Evolutionary conservation across 2,113 vertebrate species (phyloP).

Genomic region (Cisticola juncidis): DNA sequence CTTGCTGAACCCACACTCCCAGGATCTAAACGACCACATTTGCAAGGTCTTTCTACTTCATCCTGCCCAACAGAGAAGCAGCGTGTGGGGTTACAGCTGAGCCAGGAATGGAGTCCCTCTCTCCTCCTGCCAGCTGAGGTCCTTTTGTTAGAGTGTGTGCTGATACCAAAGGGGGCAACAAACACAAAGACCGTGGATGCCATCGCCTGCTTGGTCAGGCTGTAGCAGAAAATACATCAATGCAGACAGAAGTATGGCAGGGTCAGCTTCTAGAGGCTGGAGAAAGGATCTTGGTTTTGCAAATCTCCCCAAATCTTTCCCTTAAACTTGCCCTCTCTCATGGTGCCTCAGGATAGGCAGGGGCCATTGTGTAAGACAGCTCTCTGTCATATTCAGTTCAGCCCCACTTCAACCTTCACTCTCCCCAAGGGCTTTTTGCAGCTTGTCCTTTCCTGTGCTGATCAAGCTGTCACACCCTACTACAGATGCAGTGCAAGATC

Average conservation of each 20-base stretch:
- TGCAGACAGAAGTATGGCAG: background rate
- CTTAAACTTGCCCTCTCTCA: background rate
- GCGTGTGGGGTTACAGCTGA: background rate
- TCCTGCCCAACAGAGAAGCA: too few species aligned
- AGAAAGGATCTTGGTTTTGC: background rate
- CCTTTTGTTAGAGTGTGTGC: background rate
- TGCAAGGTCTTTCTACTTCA: too few species aligned
- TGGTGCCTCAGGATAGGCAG: background rate
- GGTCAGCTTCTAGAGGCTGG: background rate
- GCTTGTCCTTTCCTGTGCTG: background rate
- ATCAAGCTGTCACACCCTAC: background rate
- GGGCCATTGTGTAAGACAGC: background rate
- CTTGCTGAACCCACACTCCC: too few species aligned
- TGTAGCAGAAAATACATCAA: background rate
- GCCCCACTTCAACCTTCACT: background rate
- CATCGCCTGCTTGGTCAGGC: background rate
- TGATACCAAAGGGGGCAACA: background rate
- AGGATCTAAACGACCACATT: too few species aligned
- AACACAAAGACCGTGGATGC: accelerated
- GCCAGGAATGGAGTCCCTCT: background rate
- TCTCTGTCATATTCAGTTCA: background rate
- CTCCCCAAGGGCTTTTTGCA: background rate
- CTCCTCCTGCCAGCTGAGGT: background rate
- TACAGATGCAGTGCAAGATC: background rate
- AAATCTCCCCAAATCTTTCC: background rate